Evolutionary conservation across 2,888 invertebrate genomes (phyloP), one percentile per base, ranked within the genome.

Genomic region (Conistra vaccinii): DNA sequence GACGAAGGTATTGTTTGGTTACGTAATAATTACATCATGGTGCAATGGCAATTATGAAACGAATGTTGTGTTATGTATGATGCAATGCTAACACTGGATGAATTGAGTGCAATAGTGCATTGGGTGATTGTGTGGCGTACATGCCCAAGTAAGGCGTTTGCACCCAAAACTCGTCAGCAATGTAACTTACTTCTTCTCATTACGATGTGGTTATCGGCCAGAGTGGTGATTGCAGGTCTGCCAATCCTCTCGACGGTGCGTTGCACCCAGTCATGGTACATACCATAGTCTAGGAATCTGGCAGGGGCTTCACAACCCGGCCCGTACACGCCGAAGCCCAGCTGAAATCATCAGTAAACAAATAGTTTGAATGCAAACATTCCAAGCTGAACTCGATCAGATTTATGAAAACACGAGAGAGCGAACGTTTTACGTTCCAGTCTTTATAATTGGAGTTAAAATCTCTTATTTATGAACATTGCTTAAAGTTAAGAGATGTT

Each of bases 261-360:
- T 5, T 80, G 65, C 26, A 93, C 90, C 94, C 94, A 94, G 1
- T 71, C 73, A 51, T 88, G 83, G 72, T 91, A 89, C 87, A 86
- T 85, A 1, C 90, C 91, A 81, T 93, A 94, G 87, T 94, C 93
- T 17, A 94, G 23, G 78, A 94, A 94, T 39, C 94, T 82, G 0
- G 94, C 89, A 0, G 94, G 94, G 0, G 92, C 87, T 1, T 85
- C 78, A 66, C 94, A 94, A 0, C 94, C 94, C 0, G 94, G 94
- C 0, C 94, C 94, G 60, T 91, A 87, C 0, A 94, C 85, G 0
- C 94, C 93, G 45, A 93, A 92, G 2, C 94, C 94, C 5, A 94
- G 72, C 94, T 94, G 78, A 76, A 81, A 61, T 3, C 26, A 62
- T 35, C 53, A 51, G 26, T 17, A 7, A 26, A 45, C 20, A 58